Percentiles rank a stretch among this genome's conserved stretches.
These are phyloP conservation scores for Pedetes capensis DNA, from an alignment of 2,113 vertebrate species.

Conservation along the genomic window DNA sequence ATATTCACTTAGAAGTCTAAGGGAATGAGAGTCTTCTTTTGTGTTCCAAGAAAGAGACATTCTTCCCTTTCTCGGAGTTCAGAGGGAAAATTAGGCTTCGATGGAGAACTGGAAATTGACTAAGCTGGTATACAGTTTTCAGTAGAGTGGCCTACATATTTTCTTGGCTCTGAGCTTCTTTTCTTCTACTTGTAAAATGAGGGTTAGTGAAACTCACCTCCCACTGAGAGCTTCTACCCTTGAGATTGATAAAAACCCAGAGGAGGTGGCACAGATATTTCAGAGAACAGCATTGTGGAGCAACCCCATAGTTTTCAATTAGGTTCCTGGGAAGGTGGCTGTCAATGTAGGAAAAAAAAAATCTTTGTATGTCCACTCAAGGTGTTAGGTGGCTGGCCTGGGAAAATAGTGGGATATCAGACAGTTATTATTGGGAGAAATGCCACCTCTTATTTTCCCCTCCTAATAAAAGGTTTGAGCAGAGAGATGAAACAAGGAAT, in stretches of 20 bases:
- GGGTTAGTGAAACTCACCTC: conserved; percentile 42
- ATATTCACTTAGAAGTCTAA: neutral
- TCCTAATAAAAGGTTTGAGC: conserved; percentile 37
- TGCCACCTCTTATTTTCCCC: neutral
- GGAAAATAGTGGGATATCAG: neutral
- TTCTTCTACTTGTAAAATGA: conserved; percentile 48
- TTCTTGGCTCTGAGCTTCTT: conserved; percentile 16
- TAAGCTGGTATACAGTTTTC: neutral
- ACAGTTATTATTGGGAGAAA: conserved; percentile 23
- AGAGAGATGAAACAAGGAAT: neutral
- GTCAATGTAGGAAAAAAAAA: neutral
- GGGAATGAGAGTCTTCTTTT: neutral
- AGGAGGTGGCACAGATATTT: conserved; percentile 29
- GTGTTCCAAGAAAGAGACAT: neutral
- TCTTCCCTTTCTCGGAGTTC: conserved; percentile 9
- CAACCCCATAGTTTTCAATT: conserved; percentile 59
- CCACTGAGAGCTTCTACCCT: conserved; percentile 34
- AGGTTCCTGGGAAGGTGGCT: conserved; percentile 35
- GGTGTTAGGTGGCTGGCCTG: conserved; percentile 4
- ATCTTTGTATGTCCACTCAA: neutral
- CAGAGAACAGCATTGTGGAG: neutral
- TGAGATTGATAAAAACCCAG: conserved; percentile 46
- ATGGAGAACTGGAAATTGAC: neutral
- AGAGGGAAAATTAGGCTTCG: conserved; percentile 43
- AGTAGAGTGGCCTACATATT: conserved; percentile 12